Conservation (phyloP, 2,113 vertebrate genomes). For the Stomatorhinus ivindoensis region DNA sequence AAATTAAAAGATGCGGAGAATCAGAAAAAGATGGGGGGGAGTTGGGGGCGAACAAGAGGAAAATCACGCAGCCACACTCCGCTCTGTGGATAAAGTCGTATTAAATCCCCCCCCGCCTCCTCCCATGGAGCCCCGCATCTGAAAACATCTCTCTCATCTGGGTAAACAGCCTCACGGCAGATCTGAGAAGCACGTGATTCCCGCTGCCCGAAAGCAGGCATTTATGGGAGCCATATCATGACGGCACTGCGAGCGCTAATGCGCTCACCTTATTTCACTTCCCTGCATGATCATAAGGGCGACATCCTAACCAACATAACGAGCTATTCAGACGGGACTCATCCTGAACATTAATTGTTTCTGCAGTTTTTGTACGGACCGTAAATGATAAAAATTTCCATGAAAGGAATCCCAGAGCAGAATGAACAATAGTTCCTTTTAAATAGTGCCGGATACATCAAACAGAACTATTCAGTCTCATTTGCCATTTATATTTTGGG, state of each 20-base stretch:
- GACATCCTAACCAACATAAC: neutral
- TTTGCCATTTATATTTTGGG: neutral
- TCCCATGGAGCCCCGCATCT: neutral
- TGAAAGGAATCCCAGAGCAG: neutral
- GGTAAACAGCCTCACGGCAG: neutral
- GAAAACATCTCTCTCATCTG: slow-evolving; percentile 7
- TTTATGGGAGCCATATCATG: neutral
- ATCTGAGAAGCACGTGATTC: neutral
- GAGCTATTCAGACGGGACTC: neutral
- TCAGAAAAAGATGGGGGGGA: neutral
- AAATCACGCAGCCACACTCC: neutral
- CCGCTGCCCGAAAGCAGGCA: neutral
- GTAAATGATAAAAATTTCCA: neutral
- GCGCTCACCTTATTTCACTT: neutral
- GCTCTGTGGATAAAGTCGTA: neutral
- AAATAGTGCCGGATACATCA: neutral
- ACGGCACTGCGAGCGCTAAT: neutral
- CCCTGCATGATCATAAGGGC: neutral
- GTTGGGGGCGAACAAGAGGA: neutral
- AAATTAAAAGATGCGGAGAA: neutral
- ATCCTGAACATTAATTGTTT: slow-evolving; percentile 4
- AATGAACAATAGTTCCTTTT: neutral
- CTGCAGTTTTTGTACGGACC: neutral
- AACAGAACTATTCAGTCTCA: neutral
- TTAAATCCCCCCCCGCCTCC: slow-evolving; percentile 6